phyloP scores from a whole-genome alignment of 2,797 vertebrate species.

The Neopelma chrysocephalum region DNA sequence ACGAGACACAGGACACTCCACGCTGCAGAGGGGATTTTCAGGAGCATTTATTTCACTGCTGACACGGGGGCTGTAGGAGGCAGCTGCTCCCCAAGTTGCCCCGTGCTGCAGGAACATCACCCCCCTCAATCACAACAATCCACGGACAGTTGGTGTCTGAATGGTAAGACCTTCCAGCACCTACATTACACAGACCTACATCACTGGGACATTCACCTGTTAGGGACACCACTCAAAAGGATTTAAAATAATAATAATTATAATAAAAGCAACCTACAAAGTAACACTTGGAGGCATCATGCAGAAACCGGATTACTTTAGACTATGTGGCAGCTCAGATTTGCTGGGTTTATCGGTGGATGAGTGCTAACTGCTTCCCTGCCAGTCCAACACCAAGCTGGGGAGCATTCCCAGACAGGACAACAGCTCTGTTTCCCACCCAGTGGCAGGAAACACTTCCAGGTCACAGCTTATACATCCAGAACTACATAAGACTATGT shows the following conservation, averaged over 20 bases:
- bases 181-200: constrained; percentile 10
- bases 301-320: constrained; percentile 34
- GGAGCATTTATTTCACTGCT: constrained; percentile 73
- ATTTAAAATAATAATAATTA: constrained; percentile 34
- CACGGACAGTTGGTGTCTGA: neutral
- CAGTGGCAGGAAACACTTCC: constrained; percentile 7
- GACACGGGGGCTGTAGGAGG: constrained; percentile 32
- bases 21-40: neutral
- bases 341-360: neutral
- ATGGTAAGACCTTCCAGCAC: neutral
- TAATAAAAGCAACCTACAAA: constrained; percentile 56
- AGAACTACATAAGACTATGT: neutral
- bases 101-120: neutral
- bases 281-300: constrained; percentile 54
- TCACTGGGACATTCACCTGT: constrained; percentile 11
- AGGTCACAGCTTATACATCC: constrained; percentile 30
- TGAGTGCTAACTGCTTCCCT: neutral
- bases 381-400: neutral
- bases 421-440: neutral
- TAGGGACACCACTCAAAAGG: constrained; percentile 14
- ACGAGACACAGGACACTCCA: neutral
- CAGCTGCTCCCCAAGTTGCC: constrained; percentile 9
- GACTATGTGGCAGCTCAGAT: neutral
- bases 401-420: neutral
- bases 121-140: neutral